Evolutionary conservation across 2,113 vertebrate genomes (phyloP).

Genomic region (Dicentrarchus labrax): DNA sequence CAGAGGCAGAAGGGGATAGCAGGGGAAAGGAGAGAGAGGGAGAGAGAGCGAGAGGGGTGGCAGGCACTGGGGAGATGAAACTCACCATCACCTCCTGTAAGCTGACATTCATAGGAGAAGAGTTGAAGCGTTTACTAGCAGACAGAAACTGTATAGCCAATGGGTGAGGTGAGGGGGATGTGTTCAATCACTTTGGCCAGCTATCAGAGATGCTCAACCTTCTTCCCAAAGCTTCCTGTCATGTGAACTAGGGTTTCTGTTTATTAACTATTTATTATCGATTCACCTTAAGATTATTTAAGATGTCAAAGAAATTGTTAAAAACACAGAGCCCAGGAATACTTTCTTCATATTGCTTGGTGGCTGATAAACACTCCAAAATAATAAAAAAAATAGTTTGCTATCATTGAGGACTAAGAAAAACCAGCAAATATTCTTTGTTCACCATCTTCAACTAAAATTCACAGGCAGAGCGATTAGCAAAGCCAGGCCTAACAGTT

Average conservation of each 20-base stretch:
- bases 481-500: conserved; percentile 5
- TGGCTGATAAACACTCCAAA: too few relatives aligned
- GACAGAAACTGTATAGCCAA: conserved; percentile 18
- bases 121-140: conserved; percentile 38
- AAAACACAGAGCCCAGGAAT: background rate
- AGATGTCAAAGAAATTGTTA: too few relatives aligned
- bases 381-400: background rate
- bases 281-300: background rate
- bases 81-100: conserved; percentile 42
- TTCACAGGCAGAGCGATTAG: background rate
- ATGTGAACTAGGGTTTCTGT: background rate
- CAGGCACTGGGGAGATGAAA: conserved; percentile 38
- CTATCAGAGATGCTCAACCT: conserved; percentile 6
- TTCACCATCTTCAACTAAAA: background rate
- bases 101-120: conserved; percentile 55
- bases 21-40: background rate
- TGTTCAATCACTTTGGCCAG: background rate
- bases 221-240: background rate
- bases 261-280: background rate
- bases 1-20: conserved; percentile 40
- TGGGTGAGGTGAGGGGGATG: conserved; percentile 3
- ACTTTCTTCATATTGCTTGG: too few relatives aligned
- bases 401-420: background rate
- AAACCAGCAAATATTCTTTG: background rate
- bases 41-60: conserved; percentile 5